phyloP scores from a whole-genome alignment of 1,140 invertebrate genomes.

The Drosophila watanabei region DNA sequence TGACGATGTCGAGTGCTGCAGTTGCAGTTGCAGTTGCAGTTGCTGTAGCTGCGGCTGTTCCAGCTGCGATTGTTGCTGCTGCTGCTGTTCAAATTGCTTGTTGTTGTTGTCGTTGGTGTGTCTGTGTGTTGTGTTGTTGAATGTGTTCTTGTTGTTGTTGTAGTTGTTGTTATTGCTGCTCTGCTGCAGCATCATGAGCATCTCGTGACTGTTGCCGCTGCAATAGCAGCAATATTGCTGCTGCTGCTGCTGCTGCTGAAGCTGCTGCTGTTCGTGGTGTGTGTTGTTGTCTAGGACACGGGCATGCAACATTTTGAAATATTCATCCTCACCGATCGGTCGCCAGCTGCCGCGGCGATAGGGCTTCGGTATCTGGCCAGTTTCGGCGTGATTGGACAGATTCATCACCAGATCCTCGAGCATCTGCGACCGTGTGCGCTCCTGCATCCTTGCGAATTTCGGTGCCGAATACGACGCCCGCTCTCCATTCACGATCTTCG shows the following conservation, averaged over 20 bases:
- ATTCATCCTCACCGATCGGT: constrained; percentile 90
- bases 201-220: constrained; percentile 27
- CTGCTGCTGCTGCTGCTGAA: constrained; percentile 17
- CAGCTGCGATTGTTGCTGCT: constrained; percentile 42
- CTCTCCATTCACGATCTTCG: constrained; percentile 99
- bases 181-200: constrained; percentile 4
- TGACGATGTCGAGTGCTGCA: constrained; percentile 49
- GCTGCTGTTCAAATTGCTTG: constrained; percentile 16
- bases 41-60: constrained; percentile 31
- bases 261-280: constrained; percentile 52
- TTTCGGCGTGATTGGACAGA: constrained; percentile 96
- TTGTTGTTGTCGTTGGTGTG: constrained; percentile 35
- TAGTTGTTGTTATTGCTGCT: constrained; percentile 35
- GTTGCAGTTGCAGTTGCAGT: constrained; percentile 25
- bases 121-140: constrained; percentile 52
- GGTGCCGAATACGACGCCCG: constrained; percentile 98
- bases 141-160: constrained; percentile 40
- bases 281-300: constrained; percentile 74
- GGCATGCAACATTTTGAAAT: constrained; percentile 85
- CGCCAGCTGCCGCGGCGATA: constrained; percentile 96
- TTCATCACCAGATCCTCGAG: constrained; percentile 97
- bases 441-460: constrained; percentile 98
- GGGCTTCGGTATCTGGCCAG: constrained; percentile 97
- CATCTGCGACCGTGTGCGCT: constrained; percentile 96
- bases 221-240: constrained; percentile 52